These are phyloP conservation scores for Dendrocopos noguchii DNA, from an alignment of 2,113 vertebrate species.

Conservation along the genomic window DNA sequence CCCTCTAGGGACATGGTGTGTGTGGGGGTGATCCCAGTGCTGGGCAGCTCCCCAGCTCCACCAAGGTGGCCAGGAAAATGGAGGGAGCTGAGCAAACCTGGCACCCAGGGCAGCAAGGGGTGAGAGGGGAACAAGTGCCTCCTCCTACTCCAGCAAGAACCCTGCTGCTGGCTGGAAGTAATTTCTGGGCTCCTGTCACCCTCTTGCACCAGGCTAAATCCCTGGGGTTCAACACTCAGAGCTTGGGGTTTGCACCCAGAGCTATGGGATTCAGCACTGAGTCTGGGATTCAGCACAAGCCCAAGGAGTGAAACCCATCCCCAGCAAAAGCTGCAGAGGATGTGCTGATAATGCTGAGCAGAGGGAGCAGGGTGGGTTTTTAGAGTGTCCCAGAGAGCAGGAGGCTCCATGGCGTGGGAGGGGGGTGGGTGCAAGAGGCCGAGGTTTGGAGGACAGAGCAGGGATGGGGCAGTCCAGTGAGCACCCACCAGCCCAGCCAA, in stretches of 20 bases:
- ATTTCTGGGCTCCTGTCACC: not conserved
- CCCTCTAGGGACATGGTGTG: rapidly evolving
- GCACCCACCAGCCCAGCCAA: too few relatives aligned
- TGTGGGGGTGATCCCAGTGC: not conserved
- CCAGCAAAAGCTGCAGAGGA: not conserved
- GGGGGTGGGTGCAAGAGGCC: not conserved
- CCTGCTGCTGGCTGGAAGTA: not conserved
- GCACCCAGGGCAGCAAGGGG: not conserved
- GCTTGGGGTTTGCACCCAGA: not conserved
- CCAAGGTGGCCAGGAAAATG: not conserved
- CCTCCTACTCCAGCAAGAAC: not conserved
- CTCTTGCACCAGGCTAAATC: not conserved
- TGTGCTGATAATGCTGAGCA: not conserved
- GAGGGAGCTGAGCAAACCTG: not conserved
- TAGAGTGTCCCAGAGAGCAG: not conserved
- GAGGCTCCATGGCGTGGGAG: not conserved
- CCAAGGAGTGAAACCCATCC: not conserved
- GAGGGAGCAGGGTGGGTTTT: not conserved
- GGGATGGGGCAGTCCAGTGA: not conserved
- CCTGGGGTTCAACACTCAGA: not conserved
- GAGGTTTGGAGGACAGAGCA: not conserved
- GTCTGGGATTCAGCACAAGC: not conserved
- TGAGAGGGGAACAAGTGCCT: not conserved
- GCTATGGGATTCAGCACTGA: not conserved
- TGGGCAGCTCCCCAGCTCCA: not conserved